phyloP scores from a whole-genome alignment of 64 coral and sea anemone genomes.

The Pocillopora damicornis region DNA sequence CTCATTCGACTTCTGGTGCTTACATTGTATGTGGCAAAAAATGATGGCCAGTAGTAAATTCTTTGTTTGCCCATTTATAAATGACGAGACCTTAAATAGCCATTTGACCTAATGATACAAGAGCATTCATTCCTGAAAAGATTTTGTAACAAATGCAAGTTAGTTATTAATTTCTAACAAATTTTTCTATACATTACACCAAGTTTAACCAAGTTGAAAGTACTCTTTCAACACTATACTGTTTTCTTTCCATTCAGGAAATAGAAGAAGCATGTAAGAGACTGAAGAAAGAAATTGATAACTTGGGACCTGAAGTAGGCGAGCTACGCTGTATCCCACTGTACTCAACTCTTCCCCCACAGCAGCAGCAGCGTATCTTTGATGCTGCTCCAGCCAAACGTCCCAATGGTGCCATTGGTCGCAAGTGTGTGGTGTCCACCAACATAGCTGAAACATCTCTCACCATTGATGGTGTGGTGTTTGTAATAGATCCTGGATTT shows the following conservation, averaged over 20 bases:
- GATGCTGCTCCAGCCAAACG: conserved; percentile 83
- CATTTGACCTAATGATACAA: too few species aligned
- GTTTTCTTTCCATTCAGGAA: conserved; percentile 54
- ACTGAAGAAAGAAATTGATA: conserved; percentile 94
- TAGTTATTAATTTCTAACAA: too few species aligned
- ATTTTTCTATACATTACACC: too few species aligned
- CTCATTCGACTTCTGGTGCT: too few species aligned
- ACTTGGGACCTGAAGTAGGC: conserved; percentile 84
- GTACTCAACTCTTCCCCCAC: conserved; percentile 91
- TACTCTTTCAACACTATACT: background rate
- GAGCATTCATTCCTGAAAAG: too few species aligned
- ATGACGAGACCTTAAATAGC: too few species aligned
- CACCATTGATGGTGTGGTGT: conserved; percentile 99
- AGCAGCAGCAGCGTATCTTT: conserved; percentile 93
- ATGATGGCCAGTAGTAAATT: too few species aligned
- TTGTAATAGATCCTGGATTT: conserved; percentile 99
- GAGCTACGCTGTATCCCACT: conserved; percentile 93
- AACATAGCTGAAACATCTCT: conserved; percentile 99
- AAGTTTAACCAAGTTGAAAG: too few species aligned
- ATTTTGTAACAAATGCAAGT: too few species aligned
- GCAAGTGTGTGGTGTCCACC: conserved; percentile 94
- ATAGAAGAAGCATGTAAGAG: conserved; percentile 99
- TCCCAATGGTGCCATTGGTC: conserved; percentile 88
- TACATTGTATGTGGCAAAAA: too few species aligned
- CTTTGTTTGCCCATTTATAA: too few species aligned